These are phyloP conservation scores for Caretta caretta DNA, from an alignment of 2,113 vertebrate species.

Conservation along the genomic window DNA sequence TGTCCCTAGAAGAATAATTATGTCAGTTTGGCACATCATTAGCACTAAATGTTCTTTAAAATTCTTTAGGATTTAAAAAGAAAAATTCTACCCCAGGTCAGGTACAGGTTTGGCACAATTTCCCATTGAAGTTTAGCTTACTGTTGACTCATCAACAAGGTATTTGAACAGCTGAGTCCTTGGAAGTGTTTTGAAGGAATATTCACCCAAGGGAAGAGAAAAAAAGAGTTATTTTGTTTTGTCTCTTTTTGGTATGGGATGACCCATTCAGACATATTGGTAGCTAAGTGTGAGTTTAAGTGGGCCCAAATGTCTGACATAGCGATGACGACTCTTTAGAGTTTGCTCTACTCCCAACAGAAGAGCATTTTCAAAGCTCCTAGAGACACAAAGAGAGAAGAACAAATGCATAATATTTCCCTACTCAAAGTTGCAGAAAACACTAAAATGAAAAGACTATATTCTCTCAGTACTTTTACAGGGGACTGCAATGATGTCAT, in stretches of 20 bases:
- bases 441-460: neutral
- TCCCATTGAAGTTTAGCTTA: neutral
- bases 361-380: neutral
- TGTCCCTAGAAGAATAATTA: neutral
- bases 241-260: neutral
- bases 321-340: neutral
- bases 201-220: neutral
- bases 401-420: neutral
- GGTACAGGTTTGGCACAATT: neutral
- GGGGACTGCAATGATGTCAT: neutral
- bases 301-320: neutral
- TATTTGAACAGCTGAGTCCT: neutral
- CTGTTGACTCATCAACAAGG: neutral
- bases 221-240: neutral
- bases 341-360: neutral
- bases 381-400: neutral
- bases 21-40: neutral
- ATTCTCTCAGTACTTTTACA: neutral
- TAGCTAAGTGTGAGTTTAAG: neutral
- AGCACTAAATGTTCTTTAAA: neutral
- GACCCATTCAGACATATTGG: neutral
- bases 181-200: neutral
- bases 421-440: neutral
- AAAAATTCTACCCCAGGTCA: neutral
- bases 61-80: neutral